Evolutionary conservation across 2,797 vertebrate genomes (phyloP).

Genomic region (Mastacembelus armatus): DNA sequence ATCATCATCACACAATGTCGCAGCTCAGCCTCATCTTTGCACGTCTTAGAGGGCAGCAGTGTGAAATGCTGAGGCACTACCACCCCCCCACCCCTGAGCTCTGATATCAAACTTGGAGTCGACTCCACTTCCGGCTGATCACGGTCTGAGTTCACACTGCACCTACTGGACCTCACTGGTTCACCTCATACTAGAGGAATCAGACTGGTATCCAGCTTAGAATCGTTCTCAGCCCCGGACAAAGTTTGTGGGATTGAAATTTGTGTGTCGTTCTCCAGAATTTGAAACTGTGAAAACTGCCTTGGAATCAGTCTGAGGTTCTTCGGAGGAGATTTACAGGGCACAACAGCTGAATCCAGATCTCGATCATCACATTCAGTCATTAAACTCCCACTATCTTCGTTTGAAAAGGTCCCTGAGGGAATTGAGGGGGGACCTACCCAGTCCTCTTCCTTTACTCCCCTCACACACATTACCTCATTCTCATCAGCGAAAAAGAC

Average conservation of each 20-base stretch:
- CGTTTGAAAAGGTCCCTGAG: slow-evolving; percentile 41
- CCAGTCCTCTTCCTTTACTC: slow-evolving; percentile 19
- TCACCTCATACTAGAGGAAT: too few relatives aligned
- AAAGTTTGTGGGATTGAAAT: neutral
- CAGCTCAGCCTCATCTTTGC: neutral
- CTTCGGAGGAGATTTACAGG: slow-evolving; percentile 20
- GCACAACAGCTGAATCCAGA: slow-evolving; percentile 24
- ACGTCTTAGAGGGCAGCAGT: neutral
- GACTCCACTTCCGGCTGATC: slow-evolving; percentile 2
- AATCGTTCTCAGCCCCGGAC: neutral
- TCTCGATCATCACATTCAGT: slow-evolving; percentile 27
- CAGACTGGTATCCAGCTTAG: neutral
- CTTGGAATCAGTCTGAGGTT: neutral
- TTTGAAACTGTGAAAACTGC: neutral
- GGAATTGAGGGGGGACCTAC: slow-evolving; percentile 14
- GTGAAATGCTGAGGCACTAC: neutral
- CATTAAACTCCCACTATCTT: slow-evolving; percentile 44
- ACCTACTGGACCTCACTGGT: neutral
- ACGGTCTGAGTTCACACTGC: slow-evolving; percentile 1
- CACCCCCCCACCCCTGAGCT: neutral
- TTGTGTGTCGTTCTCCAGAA: neutral
- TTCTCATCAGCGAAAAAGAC: slow-evolving; percentile 54
- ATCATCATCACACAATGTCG: neutral
- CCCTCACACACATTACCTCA: slow-evolving; percentile 60
- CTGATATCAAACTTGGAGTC: neutral